These are phyloP conservation scores for Macropodus opercularis DNA, from an alignment of 2,797 vertebrate species.

Conservation along the genomic window DNA sequence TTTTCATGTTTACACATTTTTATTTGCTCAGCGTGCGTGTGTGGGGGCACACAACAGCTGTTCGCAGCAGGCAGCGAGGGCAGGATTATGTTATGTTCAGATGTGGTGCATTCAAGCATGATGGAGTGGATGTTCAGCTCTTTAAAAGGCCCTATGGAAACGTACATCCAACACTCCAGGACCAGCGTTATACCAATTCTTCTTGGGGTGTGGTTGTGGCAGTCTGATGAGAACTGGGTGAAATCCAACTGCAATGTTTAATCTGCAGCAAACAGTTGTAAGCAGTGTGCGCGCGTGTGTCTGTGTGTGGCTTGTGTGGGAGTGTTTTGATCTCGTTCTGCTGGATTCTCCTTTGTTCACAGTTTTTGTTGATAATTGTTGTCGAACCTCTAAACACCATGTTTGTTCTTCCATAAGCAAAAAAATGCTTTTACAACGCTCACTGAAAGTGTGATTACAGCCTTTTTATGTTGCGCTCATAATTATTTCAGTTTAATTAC, in stretches of 20 bases:
- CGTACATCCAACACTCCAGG: conserved; percentile 52
- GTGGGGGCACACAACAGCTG: conserved; percentile 69
- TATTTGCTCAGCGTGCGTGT: conserved; percentile 62
- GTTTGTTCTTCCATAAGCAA: conserved; percentile 35
- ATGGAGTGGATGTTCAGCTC: conserved; percentile 38
- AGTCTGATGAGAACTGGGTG: conserved; percentile 66
- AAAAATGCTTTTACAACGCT: conserved; percentile 26
- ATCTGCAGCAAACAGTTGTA: conserved; percentile 46
- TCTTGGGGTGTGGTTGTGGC: conserved; percentile 74
- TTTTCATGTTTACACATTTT: conserved; percentile 70
- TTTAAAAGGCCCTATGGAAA: conserved; percentile 52
- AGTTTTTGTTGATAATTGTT: conserved; percentile 67
- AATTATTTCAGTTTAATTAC: conserved; percentile 63
- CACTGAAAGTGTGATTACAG: conserved; percentile 35
- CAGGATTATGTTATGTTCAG: conserved; percentile 59
- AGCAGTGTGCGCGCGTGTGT: conserved; percentile 41
- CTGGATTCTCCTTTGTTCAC: conserved; percentile 45
- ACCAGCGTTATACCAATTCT: conserved; percentile 70
- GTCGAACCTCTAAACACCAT: conserved; percentile 47
- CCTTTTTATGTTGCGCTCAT: conserved; percentile 48
- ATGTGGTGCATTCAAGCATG: conserved; percentile 60
- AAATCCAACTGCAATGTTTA: conserved; percentile 67
- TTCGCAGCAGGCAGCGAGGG: conserved; percentile 57
- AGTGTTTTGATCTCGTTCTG: conserved; percentile 56
- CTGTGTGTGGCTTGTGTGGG: conserved; percentile 43